phyloP scores from a whole-genome alignment of 2,113 vertebrate species.

The Chloroceryle aenea region DNA sequence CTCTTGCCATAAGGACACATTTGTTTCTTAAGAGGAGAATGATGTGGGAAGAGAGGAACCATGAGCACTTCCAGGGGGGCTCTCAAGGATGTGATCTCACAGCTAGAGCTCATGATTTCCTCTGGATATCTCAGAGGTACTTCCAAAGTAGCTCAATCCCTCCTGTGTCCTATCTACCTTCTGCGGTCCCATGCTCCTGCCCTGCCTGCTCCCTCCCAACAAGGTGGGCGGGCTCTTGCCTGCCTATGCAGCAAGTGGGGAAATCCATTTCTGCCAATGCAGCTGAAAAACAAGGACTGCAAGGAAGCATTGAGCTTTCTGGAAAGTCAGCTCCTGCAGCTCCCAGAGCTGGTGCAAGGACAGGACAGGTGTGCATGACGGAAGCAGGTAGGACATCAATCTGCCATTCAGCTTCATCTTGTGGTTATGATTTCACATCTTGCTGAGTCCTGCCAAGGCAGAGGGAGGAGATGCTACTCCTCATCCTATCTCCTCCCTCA shows the following conservation, averaged over 20 bases:
- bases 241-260: background rate
- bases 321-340: background rate
- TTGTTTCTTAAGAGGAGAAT: background rate
- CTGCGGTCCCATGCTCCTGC: background rate
- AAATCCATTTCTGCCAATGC: background rate
- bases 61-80: background rate
- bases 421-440: background rate
- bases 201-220: background rate
- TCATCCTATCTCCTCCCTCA: background rate
- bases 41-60: background rate
- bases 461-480: background rate
- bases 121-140: background rate
- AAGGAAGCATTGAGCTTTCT: background rate
- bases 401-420: background rate
- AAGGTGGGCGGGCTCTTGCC: background rate
- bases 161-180: background rate
- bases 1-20: background rate
- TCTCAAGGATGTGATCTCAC: background rate
- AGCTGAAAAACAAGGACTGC: background rate
- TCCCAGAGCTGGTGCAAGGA: background rate
- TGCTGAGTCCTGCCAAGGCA: accelerated
- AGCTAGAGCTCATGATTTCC: background rate
- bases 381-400: background rate
- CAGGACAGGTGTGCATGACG: background rate
- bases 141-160: background rate